These are phyloP conservation scores for Morelia viridis DNA, from an alignment of 2,797 vertebrate species.

Conservation along the genomic window DNA sequence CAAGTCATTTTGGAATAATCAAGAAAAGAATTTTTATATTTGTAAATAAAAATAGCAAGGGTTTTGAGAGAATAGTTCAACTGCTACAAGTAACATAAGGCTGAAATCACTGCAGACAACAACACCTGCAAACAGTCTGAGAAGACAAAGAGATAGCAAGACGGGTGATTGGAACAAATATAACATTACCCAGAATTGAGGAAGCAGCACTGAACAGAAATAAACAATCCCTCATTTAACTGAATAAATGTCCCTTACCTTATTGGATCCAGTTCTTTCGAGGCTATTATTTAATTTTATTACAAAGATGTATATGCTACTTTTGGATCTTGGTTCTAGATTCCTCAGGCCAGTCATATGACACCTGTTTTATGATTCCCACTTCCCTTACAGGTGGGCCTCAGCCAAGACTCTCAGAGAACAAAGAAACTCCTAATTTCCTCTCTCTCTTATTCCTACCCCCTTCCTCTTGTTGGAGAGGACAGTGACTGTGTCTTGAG, in stretches of 20 bases:
- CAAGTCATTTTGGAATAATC: neutral
- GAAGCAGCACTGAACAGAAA: neutral
- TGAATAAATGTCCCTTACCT: neutral
- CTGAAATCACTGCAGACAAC: neutral
- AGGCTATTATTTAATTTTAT: neutral
- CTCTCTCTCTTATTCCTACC: neutral
- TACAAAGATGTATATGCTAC: neutral
- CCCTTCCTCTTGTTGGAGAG: neutral
- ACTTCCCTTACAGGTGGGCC: neutral
- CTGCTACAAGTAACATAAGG: neutral
- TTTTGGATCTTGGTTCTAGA: neutral
- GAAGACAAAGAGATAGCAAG: neutral
- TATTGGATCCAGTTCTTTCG: neutral
- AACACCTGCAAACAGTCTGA: neutral
- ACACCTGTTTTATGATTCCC: neutral
- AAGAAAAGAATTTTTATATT: neutral
- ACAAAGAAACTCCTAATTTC: neutral
- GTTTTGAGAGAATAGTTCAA: neutral
- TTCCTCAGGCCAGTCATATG: neutral
- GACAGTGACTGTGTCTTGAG: neutral
- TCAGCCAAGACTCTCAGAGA: neutral
- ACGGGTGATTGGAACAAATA: neutral
- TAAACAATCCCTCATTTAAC: neutral
- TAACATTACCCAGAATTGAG: neutral
- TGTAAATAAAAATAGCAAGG: neutral